These are phyloP conservation scores for Chelonoidis abingdonii DNA, from an alignment of 2,113 vertebrate genomes.

Conservation along the genomic window DNA sequence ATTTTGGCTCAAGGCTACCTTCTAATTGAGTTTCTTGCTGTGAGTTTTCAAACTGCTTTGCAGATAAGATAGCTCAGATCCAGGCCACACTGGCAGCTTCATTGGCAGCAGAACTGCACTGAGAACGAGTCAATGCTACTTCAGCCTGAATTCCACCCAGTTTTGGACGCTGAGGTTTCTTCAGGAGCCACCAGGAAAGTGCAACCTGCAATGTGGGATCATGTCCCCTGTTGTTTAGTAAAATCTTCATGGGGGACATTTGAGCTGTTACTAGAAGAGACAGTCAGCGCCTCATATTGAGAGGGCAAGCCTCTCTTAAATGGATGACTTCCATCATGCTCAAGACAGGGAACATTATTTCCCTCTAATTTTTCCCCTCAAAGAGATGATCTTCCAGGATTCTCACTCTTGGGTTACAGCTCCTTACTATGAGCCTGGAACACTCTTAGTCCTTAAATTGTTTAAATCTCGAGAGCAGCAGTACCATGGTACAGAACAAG, in stretches of 20 bases:
- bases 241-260: background rate
- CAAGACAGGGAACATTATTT: background rate
- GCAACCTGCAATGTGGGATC: background rate
- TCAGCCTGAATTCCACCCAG: background rate
- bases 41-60: background rate
- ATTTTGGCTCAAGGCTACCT: background rate
- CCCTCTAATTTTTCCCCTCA: background rate
- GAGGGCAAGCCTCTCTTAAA: background rate
- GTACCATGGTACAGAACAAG: background rate
- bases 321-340: background rate
- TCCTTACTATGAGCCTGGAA: background rate
- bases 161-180: background rate
- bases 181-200: background rate
- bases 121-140: background rate
- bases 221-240: background rate
- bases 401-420: background rate
- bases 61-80: background rate
- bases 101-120: too few relatives aligned
- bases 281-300: background rate
- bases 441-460: accelerated
- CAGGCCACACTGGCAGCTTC: background rate
- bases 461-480: background rate
- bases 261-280: background rate
- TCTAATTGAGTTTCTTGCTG: background rate
- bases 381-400: background rate